Evolutionary conservation across 2,888 invertebrate species (phyloP), one percentile per base, ranked within the genome.

Genomic region (Perizoma flavofasciatum): DNA sequence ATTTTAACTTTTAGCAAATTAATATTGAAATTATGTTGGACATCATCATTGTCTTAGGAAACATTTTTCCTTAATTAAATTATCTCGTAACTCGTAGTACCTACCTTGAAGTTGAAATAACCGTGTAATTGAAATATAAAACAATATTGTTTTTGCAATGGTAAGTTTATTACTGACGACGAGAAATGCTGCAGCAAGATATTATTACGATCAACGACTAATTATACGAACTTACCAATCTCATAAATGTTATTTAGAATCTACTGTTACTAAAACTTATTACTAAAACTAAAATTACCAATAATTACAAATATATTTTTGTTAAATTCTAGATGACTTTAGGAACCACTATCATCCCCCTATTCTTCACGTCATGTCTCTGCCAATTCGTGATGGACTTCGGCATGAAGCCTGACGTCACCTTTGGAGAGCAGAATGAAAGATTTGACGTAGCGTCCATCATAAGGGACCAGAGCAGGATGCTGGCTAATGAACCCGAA

Each of bases 401-500:
- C 0, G 74, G 55, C 0, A 41, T 84, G 52, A 75, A 55, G 33
- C 82, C 89, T 0, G 89, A 89, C 51, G 71, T 89, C 0, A 79
- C 68, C 0, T 89, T 85, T 45, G 79, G 73, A 0, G 81, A 77
- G 0, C 48, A 70, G 1, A 89, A 86, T 60, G 83, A 88, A 39
- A 73, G 89, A 2, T 89, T 78, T 43, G 86, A 89, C 59, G 22
- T 89, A 0, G 57, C 72, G 0, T 58, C 70, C 3, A 63, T 89
- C 32, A 66, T 86, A 0, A 35, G 63, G 0, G 73, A 75, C 0
- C 78, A 78, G 39, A 79, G 76, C n/a, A 63, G 63, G 45, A 52
- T 51, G 6, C 41, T 37, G 49, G 51, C 45, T 9, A n/a, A 37
- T 10, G 48, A 11, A 3, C 35, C 47, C 9, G 49, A 59, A 7